These are phyloP conservation scores for Chrysolina americana DNA, from an alignment of 2,888 invertebrate species.

Conservation along the genomic window DNA sequence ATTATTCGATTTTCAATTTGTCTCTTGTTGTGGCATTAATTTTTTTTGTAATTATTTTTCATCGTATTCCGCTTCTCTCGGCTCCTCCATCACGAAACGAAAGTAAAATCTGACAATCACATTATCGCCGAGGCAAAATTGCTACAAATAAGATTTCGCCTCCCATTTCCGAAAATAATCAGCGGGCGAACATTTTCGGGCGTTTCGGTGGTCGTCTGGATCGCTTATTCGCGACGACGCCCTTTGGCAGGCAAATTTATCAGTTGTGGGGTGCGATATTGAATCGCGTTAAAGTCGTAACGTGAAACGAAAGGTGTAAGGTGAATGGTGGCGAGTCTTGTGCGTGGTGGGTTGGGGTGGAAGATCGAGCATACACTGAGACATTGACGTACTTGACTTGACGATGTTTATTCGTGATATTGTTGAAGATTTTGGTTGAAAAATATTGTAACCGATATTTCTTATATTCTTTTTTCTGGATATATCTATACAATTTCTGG, in stretches of 20 bases:
- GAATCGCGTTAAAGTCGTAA: constrained; percentile 46
- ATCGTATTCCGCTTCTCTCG: constrained; percentile 14
- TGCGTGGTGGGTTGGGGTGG: constrained; percentile 26
- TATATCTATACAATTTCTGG: no score
- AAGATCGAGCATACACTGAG: neutral
- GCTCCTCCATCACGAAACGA: constrained; percentile 21
- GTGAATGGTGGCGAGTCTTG: constrained; percentile 29
- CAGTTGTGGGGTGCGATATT: constrained; percentile 43
- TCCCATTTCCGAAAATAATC: constrained; percentile 59
- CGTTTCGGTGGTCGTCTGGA: constrained; percentile 54
- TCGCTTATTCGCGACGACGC: constrained; percentile 53
- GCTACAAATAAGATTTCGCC: constrained; percentile 61
- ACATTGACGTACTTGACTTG: no score
- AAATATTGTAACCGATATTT: no score
- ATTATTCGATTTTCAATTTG: neutral
- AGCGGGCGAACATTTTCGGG: constrained; percentile 56
- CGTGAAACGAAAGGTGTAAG: constrained; percentile 38
- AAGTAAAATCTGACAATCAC: constrained; percentile 39
- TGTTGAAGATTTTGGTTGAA: no score
- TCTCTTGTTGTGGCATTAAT: neutral
- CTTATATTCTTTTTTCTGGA: no score
- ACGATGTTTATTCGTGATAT: no score
- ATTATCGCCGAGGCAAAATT: constrained; percentile 52
- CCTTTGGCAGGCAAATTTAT: constrained; percentile 50
- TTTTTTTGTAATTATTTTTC: constrained; percentile 2